Evolutionary conservation across 2,797 vertebrate genomes (phyloP), one percentile per base, ranked within the genome.

Genomic region (Siniperca undulata): DNA sequence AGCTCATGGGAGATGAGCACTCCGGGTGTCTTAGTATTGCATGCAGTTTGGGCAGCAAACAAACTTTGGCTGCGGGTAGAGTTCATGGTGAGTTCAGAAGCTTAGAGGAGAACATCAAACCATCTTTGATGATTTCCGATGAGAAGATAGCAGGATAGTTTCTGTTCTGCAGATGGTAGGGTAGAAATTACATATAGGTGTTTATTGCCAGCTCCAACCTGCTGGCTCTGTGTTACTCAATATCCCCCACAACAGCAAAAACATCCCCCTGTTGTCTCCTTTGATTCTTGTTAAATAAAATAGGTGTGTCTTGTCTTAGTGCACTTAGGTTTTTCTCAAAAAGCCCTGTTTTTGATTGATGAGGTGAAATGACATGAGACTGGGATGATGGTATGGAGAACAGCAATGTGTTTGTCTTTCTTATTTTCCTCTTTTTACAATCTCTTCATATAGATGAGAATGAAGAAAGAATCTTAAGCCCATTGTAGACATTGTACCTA

Each of bases 71-170:
- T 86, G 82, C 27, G 74, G 89, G 81, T 77, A 27, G 69, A 89
- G 88, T 91, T 91, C 89, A 86, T 36, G 78, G 74, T 5, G 83
- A 90, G 92, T 91, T 93, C 89, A 94, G 83, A 85, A 84, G 88
- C 88, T 75, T 65, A 87, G 82, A 80, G 34, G 76, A 83, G 62
- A 89, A 89, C 87, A 80, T 90, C 83, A 91, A 88, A 83, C 84
- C 74, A 68, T 87, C 90, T 91, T 91, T 93, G 90, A 91, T 88
- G 90, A 85, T 91, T 89, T 86, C 70, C 84, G 90, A 93, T 88
- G 86, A 89, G 87, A 67, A 74, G 88, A 91, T 88, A 84, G 78
- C 72, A 30, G 83, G 86, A 77, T 70, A 20, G 62, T 86, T 89
- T 80, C 80, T 77, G 70, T 70, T 62, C 42, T 46, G 74, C 85